Base-by-base conservation (phyloP, 2,888 invertebrate species). In the Volucella zonaria region DNA sequence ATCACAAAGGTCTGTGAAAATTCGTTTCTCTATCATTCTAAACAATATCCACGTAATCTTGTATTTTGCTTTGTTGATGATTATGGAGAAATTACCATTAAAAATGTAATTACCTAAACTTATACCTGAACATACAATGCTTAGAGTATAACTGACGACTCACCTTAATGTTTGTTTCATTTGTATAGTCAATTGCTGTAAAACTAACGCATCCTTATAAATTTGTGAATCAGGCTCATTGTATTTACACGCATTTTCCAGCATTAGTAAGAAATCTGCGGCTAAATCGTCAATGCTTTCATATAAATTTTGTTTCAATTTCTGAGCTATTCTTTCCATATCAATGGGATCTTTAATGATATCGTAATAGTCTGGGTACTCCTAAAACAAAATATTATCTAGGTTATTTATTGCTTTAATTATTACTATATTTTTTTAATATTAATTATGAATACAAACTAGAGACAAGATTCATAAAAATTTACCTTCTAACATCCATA, bases 181-280 rank as follows among this genome's bases (percentile, higher is more conserved):
- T 93, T 99, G 97, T 86, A 99, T 93, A 77, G 98, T 97, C 64
- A 99, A 94, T 87, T 97, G 94, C 92, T 99, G 99, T 88, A 99
- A 92, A 31, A 97, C 95, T 87, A 99, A 93, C 0, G 99, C 98
- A 92, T 99, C 99, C 93, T 98, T 98, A 91, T 98, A 99, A 87
- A 99, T 97, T 92, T 97, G 97, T 0, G 98, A 98, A 90, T 98
- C 98, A 0, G 99, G 98, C 90, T 99, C 99, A 91, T 99, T 99
- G 90, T 97, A 99, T 90, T 97, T 98, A 93, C 98, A 98, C 1
- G 99, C 98, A 91, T 99, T 99, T 89, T 97, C 97, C 88, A 98
- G 96, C 97, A 99, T 98, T 62, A 97, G 92, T 88, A 96, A 94
- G 88, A 99, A 96, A 92, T 99, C 99, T 0, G 95, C 94, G 0